phyloP scores from a whole-genome alignment of 2,797 vertebrate species.

The Chanos chanos region DNA sequence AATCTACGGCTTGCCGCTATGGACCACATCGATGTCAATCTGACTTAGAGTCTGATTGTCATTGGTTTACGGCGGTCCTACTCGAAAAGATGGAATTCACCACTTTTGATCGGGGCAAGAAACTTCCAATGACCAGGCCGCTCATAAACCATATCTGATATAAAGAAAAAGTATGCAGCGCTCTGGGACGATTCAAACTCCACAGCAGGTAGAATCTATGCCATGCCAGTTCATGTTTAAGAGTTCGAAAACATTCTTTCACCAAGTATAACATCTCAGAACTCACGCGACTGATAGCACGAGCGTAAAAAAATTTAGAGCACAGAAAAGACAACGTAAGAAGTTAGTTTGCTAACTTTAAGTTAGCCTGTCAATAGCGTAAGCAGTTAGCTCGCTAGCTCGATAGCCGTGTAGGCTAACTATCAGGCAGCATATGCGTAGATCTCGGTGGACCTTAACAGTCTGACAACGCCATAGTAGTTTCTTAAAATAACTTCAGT shows the following conservation, averaged over 20 bases:
- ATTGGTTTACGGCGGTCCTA: slow-evolving; percentile 61
- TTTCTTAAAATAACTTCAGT: slow-evolving; percentile 2
- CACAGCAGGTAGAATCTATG: background rate
- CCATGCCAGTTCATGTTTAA: background rate
- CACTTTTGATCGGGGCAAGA: slow-evolving; percentile 23
- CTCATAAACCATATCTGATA: slow-evolving; percentile 21
- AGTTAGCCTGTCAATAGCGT: slow-evolving; percentile 29
- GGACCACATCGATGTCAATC: slow-evolving; percentile 57
- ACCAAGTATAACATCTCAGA: too few species aligned
- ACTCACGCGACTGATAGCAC: too few species aligned
- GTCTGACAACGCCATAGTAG: slow-evolving; percentile 38
- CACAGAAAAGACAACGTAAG: too few species aligned
- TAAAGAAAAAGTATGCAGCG: slow-evolving; percentile 48
- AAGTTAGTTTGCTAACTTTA: background rate
- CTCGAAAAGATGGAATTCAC: slow-evolving; percentile 57
- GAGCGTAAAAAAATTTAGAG: too few species aligned
- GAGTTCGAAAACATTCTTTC: too few species aligned
- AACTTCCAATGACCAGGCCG: slow-evolving; percentile 30
- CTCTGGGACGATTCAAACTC: slow-evolving; percentile 12
- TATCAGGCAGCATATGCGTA: slow-evolving; percentile 1
- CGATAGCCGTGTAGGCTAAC: slow-evolving; percentile 1
- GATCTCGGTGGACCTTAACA: slow-evolving; percentile 26
- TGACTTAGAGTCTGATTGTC: slow-evolving; percentile 26
- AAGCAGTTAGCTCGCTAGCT: background rate
- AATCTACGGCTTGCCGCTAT: slow-evolving; percentile 15